Evolutionary conservation across 2,888 invertebrate genomes (phyloP).

Genomic region (Lacanobia wlatinum): DNA sequence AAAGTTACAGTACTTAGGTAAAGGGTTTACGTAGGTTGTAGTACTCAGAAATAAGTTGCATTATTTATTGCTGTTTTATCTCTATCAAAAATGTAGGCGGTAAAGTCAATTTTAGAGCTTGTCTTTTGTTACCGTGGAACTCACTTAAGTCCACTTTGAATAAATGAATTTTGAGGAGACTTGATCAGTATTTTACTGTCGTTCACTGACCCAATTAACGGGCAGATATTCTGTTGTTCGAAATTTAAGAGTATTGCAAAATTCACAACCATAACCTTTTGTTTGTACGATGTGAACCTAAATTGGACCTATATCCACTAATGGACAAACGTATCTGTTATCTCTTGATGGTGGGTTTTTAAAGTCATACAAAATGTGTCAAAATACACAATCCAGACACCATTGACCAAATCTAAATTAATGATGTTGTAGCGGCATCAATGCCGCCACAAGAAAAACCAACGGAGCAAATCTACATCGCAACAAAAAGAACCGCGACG

Average conservation of each 20-base stretch:
- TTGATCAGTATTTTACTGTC: slow-evolving; percentile 40
- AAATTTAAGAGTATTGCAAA: slow-evolving; percentile 16
- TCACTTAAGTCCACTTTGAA: slow-evolving; percentile 44
- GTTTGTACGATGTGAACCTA: neutral
- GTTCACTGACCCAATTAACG: slow-evolving; percentile 42
- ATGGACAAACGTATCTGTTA: neutral
- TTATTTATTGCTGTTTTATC: neutral
- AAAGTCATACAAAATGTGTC: no score
- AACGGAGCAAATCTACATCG: no score
- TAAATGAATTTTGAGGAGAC: slow-evolving; percentile 34
- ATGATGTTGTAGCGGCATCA: no score
- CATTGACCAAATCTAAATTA: no score
- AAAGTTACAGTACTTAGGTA: no score
- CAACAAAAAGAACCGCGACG: no score
- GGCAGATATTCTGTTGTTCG: slow-evolving; percentile 10
- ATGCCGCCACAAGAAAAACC: no score
- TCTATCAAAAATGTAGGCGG: neutral
- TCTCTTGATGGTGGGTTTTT: neutral
- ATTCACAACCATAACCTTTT: slow-evolving; percentile 13
- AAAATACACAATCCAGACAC: no score
- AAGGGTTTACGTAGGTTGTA: no score
- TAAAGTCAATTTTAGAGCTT: slow-evolving; percentile 5
- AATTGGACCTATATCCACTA: neutral
- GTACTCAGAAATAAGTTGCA: no score
- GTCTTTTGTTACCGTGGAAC: slow-evolving; percentile 21